Conservation (phyloP, 1,140 invertebrate genomes). For the Phortica variegata region DNA sequence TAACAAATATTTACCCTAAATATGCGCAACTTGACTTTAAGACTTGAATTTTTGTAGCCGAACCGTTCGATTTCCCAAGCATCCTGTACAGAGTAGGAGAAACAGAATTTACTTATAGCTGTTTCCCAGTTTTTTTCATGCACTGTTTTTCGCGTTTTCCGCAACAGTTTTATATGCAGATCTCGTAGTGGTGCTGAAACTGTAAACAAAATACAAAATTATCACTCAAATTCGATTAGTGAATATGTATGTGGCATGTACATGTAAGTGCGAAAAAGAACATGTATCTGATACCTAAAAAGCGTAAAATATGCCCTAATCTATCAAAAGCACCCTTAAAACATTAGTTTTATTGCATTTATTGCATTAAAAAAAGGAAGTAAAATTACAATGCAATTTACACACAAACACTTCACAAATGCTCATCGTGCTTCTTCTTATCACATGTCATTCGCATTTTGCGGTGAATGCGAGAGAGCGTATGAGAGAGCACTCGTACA, state of each 20-base stretch:
- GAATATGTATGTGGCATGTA: background rate
- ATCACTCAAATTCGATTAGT: background rate
- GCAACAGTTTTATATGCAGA: slow-evolving; percentile 84
- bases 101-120: slow-evolving; percentile 86
- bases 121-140: slow-evolving; percentile 88
- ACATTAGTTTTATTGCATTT: too few relatives aligned
- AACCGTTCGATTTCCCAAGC: slow-evolving; percentile 95
- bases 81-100: slow-evolving; percentile 82
- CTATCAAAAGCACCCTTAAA: too few relatives aligned
- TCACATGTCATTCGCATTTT: too few relatives aligned
- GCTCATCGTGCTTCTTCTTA: too few relatives aligned
- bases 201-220: slow-evolving; percentile 54
- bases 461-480: too few relatives aligned
- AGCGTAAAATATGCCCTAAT: too few relatives aligned
- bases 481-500: too few relatives aligned
- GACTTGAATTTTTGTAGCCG: slow-evolving; percentile 90
- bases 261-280: too few relatives aligned
- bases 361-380: too few relatives aligned
- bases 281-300: too few relatives aligned
- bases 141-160: slow-evolving; percentile 83
- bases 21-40: slow-evolving; percentile 83
- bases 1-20: slow-evolving; percentile 69
- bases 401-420: too few relatives aligned
- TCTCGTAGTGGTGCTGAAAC: slow-evolving; percentile 78
- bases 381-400: too few relatives aligned